Evolutionary conservation across 1,140 invertebrate genomes (phyloP).

Genomic region (Orius laevigatus): DNA sequence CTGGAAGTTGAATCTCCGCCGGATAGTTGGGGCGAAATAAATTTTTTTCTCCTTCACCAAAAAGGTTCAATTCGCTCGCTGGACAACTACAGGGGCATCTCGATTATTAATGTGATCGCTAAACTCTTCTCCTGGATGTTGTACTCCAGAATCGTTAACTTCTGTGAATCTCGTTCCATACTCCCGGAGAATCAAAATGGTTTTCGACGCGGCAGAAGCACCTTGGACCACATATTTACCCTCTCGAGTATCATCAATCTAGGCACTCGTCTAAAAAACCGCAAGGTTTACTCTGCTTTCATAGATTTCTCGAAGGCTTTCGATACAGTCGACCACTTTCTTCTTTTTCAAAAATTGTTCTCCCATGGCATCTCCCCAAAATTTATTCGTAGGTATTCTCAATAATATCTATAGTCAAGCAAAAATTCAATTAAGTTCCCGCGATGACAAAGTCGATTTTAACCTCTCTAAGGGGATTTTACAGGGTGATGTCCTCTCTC

Average conservation of each 20-base stretch:
- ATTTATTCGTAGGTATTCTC: conserved; percentile 18
- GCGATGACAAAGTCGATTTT: conserved; percentile 3
- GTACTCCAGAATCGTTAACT: not conserved
- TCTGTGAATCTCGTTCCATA: not conserved
- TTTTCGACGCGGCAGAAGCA: not conserved
- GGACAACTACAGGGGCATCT: not conserved
- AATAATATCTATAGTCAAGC: conserved; percentile 18
- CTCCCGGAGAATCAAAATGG: not conserved
- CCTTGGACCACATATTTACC: not conserved
- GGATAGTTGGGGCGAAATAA: not conserved
- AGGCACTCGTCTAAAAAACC: not conserved
- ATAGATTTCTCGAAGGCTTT: conserved; percentile 22
- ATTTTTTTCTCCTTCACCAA: not conserved
- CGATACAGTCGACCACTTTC: conserved; percentile 17
- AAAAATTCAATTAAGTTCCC: conserved; percentile 8
- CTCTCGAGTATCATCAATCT: not conserved
- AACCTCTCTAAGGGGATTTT: conserved; percentile 18
- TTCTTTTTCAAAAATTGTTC: conserved; percentile 18
- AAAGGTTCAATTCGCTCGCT: not conserved
- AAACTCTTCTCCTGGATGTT: not conserved
- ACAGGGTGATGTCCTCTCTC: conserved; percentile 19
- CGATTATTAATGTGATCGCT: not conserved
- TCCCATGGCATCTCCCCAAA: conserved; percentile 18
- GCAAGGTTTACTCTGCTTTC: conserved; percentile 17
- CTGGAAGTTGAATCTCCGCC: too few relatives aligned